Evolutionary conservation across 1,140 invertebrate species (phyloP).

Genomic region (Drosophila sturtevanti): DNA sequence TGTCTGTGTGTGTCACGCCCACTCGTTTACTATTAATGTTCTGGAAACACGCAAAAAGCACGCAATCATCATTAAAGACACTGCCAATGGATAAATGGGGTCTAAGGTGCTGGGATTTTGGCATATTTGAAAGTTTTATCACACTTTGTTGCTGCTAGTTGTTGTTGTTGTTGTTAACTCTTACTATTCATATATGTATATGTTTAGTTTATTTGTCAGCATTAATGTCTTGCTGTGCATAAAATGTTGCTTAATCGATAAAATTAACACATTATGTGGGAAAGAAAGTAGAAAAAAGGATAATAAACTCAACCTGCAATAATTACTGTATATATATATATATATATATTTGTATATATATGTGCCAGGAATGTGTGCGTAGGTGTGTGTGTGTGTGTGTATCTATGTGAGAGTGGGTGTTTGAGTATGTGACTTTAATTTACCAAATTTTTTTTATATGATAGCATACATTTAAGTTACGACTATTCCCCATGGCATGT

Average conservation of each 20-base stretch:
- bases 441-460: slow-evolving; percentile 4
- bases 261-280: slow-evolving; percentile 50
- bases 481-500: slow-evolving; percentile 1
- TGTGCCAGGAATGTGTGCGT: neutral
- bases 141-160: slow-evolving; percentile 32
- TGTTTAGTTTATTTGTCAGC: neutral
- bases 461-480: neutral
- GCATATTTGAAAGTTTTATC: slow-evolving; percentile 74
- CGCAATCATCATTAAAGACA: slow-evolving; percentile 62
- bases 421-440: slow-evolving; percentile 1
- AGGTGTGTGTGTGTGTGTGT: neutral
- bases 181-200: slow-evolving; percentile 63
- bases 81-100: slow-evolving; percentile 33
- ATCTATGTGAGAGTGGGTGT: neutral
- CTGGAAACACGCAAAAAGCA: slow-evolving; percentile 70
- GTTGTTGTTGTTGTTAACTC: slow-evolving; percentile 4
- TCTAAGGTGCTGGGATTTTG: slow-evolving; percentile 24
- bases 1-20: slow-evolving; percentile 18
- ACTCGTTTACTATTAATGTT: slow-evolving; percentile 49
- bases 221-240: neutral
- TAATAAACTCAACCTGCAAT: neutral
- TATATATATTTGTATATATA: too few species aligned
- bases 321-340: too few species aligned
- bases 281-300: neutral
- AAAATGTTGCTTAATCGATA: slow-evolving; percentile 50